Base-by-base conservation (phyloP, 2,888 invertebrate genomes). In the Ceratothoa steindachneri region DNA sequence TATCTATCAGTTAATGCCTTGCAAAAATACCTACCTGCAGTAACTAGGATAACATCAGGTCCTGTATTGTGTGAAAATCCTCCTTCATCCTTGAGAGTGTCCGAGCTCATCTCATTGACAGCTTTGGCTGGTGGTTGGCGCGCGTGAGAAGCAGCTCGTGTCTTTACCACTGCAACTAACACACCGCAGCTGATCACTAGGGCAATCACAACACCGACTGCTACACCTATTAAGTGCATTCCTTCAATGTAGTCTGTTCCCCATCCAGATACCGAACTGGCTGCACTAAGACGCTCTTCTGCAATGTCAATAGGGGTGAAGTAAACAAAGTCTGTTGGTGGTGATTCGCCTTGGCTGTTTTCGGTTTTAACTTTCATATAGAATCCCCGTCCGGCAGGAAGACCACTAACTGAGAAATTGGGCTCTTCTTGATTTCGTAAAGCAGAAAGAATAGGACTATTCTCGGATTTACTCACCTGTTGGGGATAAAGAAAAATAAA, bases 41-140 rank as follows among this genome's bases (percentile, higher is more conserved):
- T 75, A 15, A 72, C 72, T 27, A 75, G 72, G 31, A 75, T 75
- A 27, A 75, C 68, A 55, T 75, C 75, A 1, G 75, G 75, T 28
- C 66, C 75, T 4, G 69, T 41, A 15, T 64, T 65, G 15, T 31
- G 29, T 22, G 69, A 65, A 60, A 75, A 75, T 60, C 77, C 73
- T 2, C 71, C 77, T 27, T 77, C 77, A 24, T 77, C 77, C n/a
- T 60, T 30, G 30, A 30, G 30, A n/a, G 71, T 60, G 7, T 77
- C 74, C 1, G 60, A 24, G 12, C 22, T 24, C 1, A 60, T 24
- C 24, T 60, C 60, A 24, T 24, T 12, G 24, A 60, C 60, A 3
- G 60, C 22, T 7, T 60, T 60, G 1, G 60, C 22, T 24, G n/a
- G n/a, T 24, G 60, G 60, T 7, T 60, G 60, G 24, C 60, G 60